Percentiles rank a stretch among this genome's conserved stretches.
Evolutionary conservation across 2,888 invertebrate genomes (phyloP).

Genomic region (Unio pictorum): DNA sequence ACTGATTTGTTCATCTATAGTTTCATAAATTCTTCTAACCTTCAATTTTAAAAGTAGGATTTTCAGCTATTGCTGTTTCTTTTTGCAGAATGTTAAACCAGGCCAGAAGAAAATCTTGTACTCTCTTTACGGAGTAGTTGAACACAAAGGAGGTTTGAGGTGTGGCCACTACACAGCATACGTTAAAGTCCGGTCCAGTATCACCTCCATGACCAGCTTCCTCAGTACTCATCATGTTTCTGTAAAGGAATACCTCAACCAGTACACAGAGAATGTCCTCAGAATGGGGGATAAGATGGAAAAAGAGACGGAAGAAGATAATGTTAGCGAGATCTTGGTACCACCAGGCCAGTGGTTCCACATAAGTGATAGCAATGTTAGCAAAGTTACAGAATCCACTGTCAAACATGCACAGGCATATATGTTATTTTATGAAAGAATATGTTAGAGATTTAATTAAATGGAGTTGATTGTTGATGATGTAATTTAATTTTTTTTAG

Average conservation of each 20-base stretch:
- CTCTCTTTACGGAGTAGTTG: constrained; percentile 94
- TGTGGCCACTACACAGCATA: constrained; percentile 95
- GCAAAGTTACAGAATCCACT: constrained; percentile 82
- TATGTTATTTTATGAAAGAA: constrained; percentile 95
- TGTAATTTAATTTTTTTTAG: too few species aligned
- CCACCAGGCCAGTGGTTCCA: constrained; percentile 89
- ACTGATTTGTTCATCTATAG: too few species aligned
- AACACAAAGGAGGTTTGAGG: constrained; percentile 92
- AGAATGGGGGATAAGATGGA: constrained; percentile 23
- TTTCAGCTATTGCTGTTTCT: not conserved
- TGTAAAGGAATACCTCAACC: constrained; percentile 48
- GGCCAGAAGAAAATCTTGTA: constrained; percentile 83
- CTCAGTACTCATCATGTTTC: constrained; percentile 42
- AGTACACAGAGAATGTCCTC: too few species aligned
- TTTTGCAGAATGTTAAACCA: constrained; percentile 62
- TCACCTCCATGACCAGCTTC: constrained; percentile 50
- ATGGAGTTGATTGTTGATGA: too few species aligned
- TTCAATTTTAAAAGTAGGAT: too few species aligned
- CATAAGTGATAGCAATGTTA: constrained; percentile 91
- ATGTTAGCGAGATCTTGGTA: constrained; percentile 48
- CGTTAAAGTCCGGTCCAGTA: constrained; percentile 81
- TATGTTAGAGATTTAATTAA: constrained; percentile 70
- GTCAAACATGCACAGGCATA: constrained; percentile 94
- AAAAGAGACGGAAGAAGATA: constrained; percentile 30
- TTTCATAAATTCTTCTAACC: too few species aligned